Evolutionary conservation across 2,888 invertebrate species (phyloP), one percentile per base, ranked within the genome.

Genomic region (Cyrtodaria siliqua): DNA sequence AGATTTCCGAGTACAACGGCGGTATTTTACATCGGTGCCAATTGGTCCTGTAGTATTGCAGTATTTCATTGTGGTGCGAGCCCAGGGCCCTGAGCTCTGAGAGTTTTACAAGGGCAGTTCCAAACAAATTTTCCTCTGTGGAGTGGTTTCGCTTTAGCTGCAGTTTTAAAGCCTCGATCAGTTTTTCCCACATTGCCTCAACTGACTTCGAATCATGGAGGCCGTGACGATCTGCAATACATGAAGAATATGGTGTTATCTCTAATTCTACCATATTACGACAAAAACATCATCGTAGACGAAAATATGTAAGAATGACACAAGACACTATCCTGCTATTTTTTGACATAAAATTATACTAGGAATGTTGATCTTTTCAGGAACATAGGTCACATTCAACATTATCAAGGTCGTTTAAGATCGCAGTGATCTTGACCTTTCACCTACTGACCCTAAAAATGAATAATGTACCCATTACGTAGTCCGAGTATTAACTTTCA

Each of bases 1-100:
- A 99, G 88, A 98, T 97, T 94, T 99, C 99, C 40, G 98, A 96
- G 94, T 98, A 99, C 66, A 99, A 95, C 2, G 98, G 97, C 55
- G 98, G 98, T 88, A 98, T 95, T 76, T 91, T 91, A 79, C 96
- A 95, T 72, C 95, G 95, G 26, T 89, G 87, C 98, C 98, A 98
- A 89, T 96, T 95, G 44, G 86, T 68, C 85, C 98, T 95, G 94
- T 97, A 97, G 98, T 98, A 99, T 92, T 96, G 95, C 89, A 98
- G 80, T 20, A 88, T 85, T 68, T 96, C 95, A 85, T 96, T 95
- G 94, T 98, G 98, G 84, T 96, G 96, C 52, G 95, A 94, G 38
- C 98, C 97, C 63, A 99, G 94, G 38, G 95, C 95, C 74, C 96
- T 95, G 81, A 97, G 94, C 92, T 98, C 97, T 49, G 96, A 95